Conservation (phyloP, 1,140 invertebrate genomes). For the Oncopodura yosiiana region DNA sequence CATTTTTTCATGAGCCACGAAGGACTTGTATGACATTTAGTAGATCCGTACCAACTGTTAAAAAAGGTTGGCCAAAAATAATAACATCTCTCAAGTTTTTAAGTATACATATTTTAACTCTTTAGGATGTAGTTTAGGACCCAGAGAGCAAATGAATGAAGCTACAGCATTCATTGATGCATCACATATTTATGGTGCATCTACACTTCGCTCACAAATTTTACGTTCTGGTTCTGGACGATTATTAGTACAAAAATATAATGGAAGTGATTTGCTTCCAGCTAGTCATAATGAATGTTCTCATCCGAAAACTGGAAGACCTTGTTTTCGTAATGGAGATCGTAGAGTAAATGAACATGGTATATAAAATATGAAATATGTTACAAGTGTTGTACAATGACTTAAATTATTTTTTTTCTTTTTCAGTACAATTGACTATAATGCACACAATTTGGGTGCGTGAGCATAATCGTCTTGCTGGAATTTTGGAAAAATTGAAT, state of each 20-base stretch:
- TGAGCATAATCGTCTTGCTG: slow-evolving; percentile 48
- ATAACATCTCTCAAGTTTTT: too few relatives aligned
- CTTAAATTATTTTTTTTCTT: too few relatives aligned
- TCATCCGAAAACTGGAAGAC: slow-evolving; percentile 24
- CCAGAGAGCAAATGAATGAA: slow-evolving; percentile 54
- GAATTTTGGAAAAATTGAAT: slow-evolving; percentile 42
- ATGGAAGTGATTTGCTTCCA: slow-evolving; percentile 47
- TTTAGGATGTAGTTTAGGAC: slow-evolving; percentile 68
- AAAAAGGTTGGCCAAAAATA: too few relatives aligned
- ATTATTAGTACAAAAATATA: slow-evolving; percentile 34
- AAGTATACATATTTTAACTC: too few relatives aligned
- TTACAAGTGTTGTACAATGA: too few relatives aligned
- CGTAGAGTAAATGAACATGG: slow-evolving; percentile 53
- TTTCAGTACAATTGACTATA: slow-evolving; percentile 40
- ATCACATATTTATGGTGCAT: slow-evolving; percentile 53
- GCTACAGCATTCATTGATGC: slow-evolving; percentile 48
- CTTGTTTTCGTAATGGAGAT: slow-evolving; percentile 45
- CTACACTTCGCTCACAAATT: slow-evolving; percentile 42
- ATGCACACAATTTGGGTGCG: slow-evolving; percentile 48
- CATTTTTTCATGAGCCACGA: slow-evolving; percentile 49
- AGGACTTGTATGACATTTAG: slow-evolving; percentile 44
- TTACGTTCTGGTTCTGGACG: slow-evolving; percentile 42
- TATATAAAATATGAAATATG: too few relatives aligned
- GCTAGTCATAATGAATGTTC: slow-evolving; percentile 35
- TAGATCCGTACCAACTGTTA: too few relatives aligned